Conservation (phyloP, 1,140 invertebrate genomes). For the Neocloeon triangulifer region DNA sequence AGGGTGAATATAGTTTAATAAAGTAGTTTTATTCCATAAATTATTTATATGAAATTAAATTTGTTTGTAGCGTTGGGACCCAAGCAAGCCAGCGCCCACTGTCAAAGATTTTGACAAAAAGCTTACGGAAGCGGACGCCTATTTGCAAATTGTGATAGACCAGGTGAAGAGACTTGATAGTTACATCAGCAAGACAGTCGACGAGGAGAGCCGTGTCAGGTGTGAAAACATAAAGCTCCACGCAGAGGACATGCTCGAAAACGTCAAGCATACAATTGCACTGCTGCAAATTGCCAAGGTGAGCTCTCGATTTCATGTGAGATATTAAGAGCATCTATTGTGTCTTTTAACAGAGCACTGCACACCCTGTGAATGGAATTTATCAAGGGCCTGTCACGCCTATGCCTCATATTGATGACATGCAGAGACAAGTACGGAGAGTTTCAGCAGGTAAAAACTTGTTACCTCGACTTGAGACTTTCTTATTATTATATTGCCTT, state of each 20-base stretch:
- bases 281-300: slow-evolving; percentile 93
- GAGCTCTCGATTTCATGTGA: no score
- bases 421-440: no score
- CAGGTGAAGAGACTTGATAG: no score
- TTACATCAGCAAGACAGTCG: no score
- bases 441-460: no score
- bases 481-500: no score
- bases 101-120: slow-evolving; percentile 70
- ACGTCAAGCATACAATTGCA: slow-evolving; percentile 93
- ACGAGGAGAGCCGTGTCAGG: slow-evolving; percentile 23
- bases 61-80: slow-evolving; percentile 36
- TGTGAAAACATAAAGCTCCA: slow-evolving; percentile 35
- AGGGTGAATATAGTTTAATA: no score
- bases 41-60: no score
- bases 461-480: no score
- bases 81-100: slow-evolving; percentile 30
- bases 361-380: slow-evolving; percentile 65
- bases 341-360: slow-evolving; percentile 45
- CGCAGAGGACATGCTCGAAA: slow-evolving; percentile 64
- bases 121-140: slow-evolving; percentile 84
- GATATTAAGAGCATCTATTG: slow-evolving; percentile 2
- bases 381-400: slow-evolving; percentile 47
- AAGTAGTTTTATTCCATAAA: no score
- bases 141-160: slow-evolving; percentile 88
- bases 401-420: no score